These are phyloP conservation scores for Rhagoletis zephyria DNA, from an alignment of 1,140 invertebrate species.

Conservation along the genomic window DNA sequence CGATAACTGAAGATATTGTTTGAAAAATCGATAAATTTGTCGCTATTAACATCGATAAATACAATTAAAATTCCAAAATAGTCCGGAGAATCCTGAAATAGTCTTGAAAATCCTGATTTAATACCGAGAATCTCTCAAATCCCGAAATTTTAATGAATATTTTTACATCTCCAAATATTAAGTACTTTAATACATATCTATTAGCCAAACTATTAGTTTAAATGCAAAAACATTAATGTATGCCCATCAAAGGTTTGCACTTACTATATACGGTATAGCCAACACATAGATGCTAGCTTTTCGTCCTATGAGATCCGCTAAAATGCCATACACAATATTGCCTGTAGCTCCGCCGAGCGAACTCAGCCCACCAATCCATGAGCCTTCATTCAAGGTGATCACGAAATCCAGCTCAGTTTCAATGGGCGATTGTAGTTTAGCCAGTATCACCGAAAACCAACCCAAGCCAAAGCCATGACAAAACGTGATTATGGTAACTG, in stretches of 20 bases:
- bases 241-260: conserved; percentile 37
- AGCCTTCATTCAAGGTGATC: conserved; percentile 66
- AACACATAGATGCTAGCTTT: conserved; percentile 64
- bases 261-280: conserved; percentile 67
- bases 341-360: conserved; percentile 68
- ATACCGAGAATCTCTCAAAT: no score
- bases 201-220: not conserved
- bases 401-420: conserved; percentile 66
- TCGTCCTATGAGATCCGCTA: conserved; percentile 72
- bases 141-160: no score
- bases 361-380: conserved; percentile 68
- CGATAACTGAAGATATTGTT: no score
- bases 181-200: no score
- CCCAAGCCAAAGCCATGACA: conserved; percentile 74
- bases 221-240: not conserved
- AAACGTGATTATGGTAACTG: conserved; percentile 73
- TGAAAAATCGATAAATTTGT: no score
- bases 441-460: conserved; percentile 74
- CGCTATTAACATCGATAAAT: no score
- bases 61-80: no score
- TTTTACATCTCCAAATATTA: no score
- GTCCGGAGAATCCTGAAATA: no score
- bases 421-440: conserved; percentile 65
- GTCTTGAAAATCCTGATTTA: no score
- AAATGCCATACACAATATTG: conserved; percentile 68